These are phyloP conservation scores for Agrilus mali DNA, from an alignment of 2,888 invertebrate species.

Conservation along the genomic window DNA sequence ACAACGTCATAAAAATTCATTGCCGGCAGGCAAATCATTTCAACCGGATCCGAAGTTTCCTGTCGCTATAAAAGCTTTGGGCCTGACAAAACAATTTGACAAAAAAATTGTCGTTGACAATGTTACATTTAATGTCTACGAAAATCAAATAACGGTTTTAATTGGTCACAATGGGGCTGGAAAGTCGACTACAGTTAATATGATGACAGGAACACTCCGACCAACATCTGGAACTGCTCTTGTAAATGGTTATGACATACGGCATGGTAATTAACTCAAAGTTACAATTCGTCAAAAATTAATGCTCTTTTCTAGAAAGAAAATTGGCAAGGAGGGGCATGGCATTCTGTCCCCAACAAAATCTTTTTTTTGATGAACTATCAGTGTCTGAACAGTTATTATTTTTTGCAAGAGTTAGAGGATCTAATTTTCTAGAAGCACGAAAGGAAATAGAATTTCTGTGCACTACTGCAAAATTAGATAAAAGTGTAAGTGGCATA, in stretches of 20 bases:
- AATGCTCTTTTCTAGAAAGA: conserved; percentile 33
- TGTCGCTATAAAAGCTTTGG: too few relatives aligned
- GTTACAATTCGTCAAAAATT: too few relatives aligned
- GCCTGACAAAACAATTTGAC: too few relatives aligned
- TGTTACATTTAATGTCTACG: conserved; percentile 70
- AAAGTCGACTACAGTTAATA: conserved; percentile 88
- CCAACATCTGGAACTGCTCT: conserved; percentile 56
- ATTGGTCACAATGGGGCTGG: conserved; percentile 78
- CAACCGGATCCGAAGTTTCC: too few relatives aligned
- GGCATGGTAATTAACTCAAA: conserved; percentile 26
- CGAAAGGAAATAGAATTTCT: conserved; percentile 44
- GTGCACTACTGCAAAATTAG: too few relatives aligned
- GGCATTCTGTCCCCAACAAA: conserved; percentile 77
- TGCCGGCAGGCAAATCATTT: too few relatives aligned
- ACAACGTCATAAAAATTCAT: too few relatives aligned
- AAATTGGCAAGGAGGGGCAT: conserved; percentile 44
- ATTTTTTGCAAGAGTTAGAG: conserved; percentile 68
- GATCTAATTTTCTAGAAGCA: conserved; percentile 40
- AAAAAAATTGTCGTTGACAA: conserved; percentile 48
- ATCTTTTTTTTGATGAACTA: conserved; percentile 70
- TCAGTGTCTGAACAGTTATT: conserved; percentile 73
- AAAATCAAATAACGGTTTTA: conserved; percentile 77
- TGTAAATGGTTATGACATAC: conserved; percentile 63
- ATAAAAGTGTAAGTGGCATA: too few relatives aligned
- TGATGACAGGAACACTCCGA: conserved; percentile 69